Base-by-base conservation (phyloP, 1,140 invertebrate genomes). In the Zaprionus gabonicus region DNA sequence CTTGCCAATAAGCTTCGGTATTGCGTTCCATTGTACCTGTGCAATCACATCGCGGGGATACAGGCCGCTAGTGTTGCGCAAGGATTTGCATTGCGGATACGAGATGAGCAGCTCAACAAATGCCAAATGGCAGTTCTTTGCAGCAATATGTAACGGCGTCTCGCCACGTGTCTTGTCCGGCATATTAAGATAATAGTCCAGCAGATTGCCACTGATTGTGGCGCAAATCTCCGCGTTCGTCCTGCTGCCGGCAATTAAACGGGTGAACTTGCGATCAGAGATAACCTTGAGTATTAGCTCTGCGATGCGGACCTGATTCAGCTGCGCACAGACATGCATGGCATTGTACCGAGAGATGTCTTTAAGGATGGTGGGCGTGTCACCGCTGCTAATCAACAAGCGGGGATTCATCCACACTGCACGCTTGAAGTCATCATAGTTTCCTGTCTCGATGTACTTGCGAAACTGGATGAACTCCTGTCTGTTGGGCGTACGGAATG, bases 151-250 rank as follows among this genome's bases (percentile, higher is more conserved):
- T 10, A 99, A 93, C 0, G 98, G 97, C 0, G 97, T 98, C 91
- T 99, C 97, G 93, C 97, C 96, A 57, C 97, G 94, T 15, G 95
- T 96, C 94, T 98, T 98, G 86, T 99, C 98, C 0, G 98, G 98
- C 44, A 97, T 98, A 93, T 99, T 99, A 15, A 99, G 94, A 93
- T 98, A 99, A 10, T 98, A 94, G 93, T 99, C 98, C 20, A 97
- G 87, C n/a, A 99, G 93, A 78, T 96, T 96, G 44, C 74, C 62
- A 53, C 71, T 81, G 0, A 93, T 78, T 38, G 93, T 90, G 46
- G 93, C 83, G 41, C 93, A 92, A 78, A 92, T 92, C 25, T 91
- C 80, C 46, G 91, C 81, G 38, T 71, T 79, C 44, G 94, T 94
- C 76, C 97, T 96, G 66, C 95, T 95, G n/a, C 96, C 97, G 88